These are phyloP conservation scores for Melanaphis sacchari DNA, from an alignment of 1,140 invertebrate species.

Conservation along the genomic window DNA sequence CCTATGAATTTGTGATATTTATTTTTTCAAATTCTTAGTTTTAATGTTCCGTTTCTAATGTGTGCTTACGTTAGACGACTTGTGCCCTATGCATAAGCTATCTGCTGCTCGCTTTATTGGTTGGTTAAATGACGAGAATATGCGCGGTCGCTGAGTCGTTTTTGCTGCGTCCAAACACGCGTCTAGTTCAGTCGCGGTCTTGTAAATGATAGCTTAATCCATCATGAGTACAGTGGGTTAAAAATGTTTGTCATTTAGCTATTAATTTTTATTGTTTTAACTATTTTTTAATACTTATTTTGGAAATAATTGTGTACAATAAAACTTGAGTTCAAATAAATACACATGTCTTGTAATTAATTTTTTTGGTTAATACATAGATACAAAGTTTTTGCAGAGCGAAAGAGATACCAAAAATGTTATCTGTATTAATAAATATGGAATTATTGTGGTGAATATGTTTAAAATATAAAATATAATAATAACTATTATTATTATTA, in stretches of 20 bases:
- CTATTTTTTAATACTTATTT: background rate
- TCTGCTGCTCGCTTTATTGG: background rate
- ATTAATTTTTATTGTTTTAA: background rate
- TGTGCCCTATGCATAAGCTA: background rate
- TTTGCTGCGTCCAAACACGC: background rate
- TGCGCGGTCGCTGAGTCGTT: background rate
- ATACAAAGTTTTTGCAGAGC: background rate
- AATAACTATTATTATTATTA: no score
- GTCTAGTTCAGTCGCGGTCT: background rate
- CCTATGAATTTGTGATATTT: constrained; percentile 1
- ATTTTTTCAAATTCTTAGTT: constrained; percentile 9
- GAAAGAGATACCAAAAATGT: background rate
- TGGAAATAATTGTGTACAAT: background rate
- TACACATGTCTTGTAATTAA: background rate
- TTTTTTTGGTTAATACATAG: background rate
- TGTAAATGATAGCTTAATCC: background rate
- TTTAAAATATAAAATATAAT: no score
- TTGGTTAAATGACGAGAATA: background rate
- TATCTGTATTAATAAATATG: background rate
- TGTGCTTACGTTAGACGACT: background rate
- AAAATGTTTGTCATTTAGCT: background rate
- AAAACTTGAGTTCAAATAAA: background rate
- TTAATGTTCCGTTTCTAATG: background rate
- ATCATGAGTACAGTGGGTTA: background rate
- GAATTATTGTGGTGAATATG: background rate